Conservation (phyloP, 2,113 vertebrate species). For the Dasyprocta punctata region DNA sequence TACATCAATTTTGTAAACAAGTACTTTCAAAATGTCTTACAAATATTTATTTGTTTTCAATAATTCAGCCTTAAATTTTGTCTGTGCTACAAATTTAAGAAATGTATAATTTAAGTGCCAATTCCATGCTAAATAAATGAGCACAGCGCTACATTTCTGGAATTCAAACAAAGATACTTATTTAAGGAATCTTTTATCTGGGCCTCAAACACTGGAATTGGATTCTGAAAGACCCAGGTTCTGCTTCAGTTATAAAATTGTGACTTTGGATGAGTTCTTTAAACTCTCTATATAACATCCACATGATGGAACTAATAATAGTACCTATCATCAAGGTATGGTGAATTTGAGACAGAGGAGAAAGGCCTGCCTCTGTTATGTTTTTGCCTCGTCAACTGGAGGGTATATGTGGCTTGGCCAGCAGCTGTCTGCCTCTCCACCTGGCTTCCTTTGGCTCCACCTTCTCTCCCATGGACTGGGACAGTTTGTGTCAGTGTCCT, state of each 20-base stretch:
- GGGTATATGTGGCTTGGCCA: not conserved
- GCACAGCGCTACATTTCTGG: not conserved
- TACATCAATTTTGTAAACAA: constrained; percentile 25
- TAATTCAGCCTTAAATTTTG: constrained; percentile 26
- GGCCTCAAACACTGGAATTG: not conserved
- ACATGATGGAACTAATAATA: not conserved
- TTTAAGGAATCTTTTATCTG: not conserved
- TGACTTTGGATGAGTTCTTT: not conserved
- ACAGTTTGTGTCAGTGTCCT: not conserved
- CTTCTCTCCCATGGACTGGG: not conserved
- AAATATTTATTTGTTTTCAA: constrained; percentile 13
- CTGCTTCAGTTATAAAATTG: not conserved
- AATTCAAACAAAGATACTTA: not conserved
- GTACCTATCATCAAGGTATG: not conserved
- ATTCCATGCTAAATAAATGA: not conserved
- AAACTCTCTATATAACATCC: not conserved
- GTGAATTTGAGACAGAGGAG: not conserved
- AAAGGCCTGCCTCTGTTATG: not conserved
- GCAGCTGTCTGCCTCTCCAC: not conserved
- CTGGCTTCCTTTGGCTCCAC: not conserved
- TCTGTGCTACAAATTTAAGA: not conserved
- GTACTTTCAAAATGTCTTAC: not conserved
- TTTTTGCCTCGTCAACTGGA: not conserved
- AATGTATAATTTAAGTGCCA: not conserved
- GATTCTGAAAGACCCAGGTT: not conserved